Evolutionary conservation across 92 coral and sea anemone genomes (phyloP).

Genomic region (Galaxea fascicularis): DNA sequence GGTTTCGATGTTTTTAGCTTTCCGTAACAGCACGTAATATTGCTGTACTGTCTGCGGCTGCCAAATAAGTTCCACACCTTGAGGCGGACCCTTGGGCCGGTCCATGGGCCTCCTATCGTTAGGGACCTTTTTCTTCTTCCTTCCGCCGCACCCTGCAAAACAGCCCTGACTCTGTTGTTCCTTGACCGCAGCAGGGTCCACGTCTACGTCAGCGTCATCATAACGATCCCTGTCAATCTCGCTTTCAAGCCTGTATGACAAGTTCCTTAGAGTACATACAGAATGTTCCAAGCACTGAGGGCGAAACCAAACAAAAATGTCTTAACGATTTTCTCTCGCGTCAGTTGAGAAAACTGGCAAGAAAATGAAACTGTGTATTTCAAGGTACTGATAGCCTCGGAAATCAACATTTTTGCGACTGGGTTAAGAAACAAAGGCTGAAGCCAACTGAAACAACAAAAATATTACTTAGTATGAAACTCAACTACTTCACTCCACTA

Average conservation of each 20-base stretch:
- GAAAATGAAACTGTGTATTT: too few species aligned
- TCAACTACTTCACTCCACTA: too few species aligned
- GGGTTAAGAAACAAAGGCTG: too few species aligned
- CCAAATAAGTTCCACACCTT: slow-evolving; percentile 94
- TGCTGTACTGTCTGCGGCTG: slow-evolving; percentile 92
- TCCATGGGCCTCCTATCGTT: slow-evolving; percentile 71
- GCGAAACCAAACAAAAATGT: background rate
- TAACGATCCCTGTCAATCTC: slow-evolving; percentile 94
- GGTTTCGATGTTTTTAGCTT: slow-evolving; percentile 84
- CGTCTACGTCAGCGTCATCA: slow-evolving; percentile 87
- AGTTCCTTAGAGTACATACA: slow-evolving; percentile 92
- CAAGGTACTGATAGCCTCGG: too few species aligned
- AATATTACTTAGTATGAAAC: too few species aligned
- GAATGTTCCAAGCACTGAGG: slow-evolving; percentile 91
- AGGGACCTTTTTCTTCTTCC: slow-evolving; percentile 81
- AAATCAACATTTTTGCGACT: too few species aligned
- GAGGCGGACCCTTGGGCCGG: slow-evolving; percentile 75
- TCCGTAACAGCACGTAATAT: slow-evolving; percentile 78
- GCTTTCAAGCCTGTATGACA: slow-evolving; percentile 96
- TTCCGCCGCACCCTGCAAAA: slow-evolving; percentile 95
- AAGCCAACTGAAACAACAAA: too few species aligned
- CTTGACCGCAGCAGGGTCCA: slow-evolving; percentile 82
- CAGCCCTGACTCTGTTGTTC: slow-evolving; percentile 96
- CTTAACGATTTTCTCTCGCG: background rate
- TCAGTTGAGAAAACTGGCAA: too few species aligned